A percentile compares a stretch with the other conserved stretches of the same genome.
Conservation (phyloP, 2,888 invertebrate genomes). For the Drosophila stalkeri region DNA sequence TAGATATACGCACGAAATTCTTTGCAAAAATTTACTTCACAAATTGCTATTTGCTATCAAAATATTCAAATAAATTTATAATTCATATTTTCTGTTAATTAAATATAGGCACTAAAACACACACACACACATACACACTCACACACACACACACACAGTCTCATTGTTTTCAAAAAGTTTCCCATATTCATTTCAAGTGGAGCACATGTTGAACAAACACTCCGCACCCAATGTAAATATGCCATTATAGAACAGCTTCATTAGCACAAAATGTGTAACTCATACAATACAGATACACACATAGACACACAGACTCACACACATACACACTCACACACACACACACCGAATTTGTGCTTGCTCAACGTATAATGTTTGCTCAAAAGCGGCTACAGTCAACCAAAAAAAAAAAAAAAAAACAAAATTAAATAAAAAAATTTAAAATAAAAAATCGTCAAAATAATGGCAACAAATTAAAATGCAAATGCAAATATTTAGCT, state of each 20-base stretch:
- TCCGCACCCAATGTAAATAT: constrained; percentile 27
- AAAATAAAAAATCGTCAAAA: constrained; percentile 20
- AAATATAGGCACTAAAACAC: neutral
- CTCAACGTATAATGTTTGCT: constrained; percentile 47
- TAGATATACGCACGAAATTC: neutral
- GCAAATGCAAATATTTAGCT: constrained; percentile 70
- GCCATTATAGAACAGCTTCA: constrained; percentile 58
- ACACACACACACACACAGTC: neutral
- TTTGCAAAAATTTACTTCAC: neutral
- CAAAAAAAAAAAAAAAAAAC: neutral
- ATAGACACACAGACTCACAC: constrained; percentile 2
- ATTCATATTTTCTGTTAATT: constrained; percentile 4
- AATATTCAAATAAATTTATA: constrained; percentile 2
- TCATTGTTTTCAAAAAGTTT: constrained; percentile 2
- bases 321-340: neutral
- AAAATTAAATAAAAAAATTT: neutral
- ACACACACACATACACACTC: no score
- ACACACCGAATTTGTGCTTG: constrained; percentile 15
- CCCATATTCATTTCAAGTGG: constrained; percentile 3
- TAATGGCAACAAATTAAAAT: constrained; percentile 69
- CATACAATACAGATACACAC: constrained; percentile 9
- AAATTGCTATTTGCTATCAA: neutral
- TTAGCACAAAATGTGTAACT: constrained; percentile 58
- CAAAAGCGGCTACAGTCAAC: constrained; percentile 5
- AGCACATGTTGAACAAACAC: constrained; percentile 17